Base-by-base conservation (phyloP, 1,140 invertebrate species). In the Musca vetustissima region DNA sequence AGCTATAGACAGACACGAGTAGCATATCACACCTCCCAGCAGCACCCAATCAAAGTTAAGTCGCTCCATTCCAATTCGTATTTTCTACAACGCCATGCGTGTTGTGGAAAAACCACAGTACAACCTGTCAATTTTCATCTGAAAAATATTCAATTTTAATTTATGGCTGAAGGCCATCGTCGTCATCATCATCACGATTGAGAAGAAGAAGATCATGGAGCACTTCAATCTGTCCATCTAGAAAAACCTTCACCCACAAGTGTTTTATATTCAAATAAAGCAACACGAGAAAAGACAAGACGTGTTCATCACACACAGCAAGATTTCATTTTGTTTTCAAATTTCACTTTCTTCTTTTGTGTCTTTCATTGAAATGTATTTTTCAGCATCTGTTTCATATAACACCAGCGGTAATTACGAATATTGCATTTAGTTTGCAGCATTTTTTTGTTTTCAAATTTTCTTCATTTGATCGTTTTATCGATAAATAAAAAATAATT, bases 161-260 rank as follows among this genome's bases (percentile, higher is more conserved):
- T 22, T 17, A 17, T 21, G 57, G 25, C 28, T 61, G 57, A 61
- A 61, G 57, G 57, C 57, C 57, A 61, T 36, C 28, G 4, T 43
- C 36, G 11, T 43, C 22, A 57, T n/a, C 15, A 57, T 43, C 36
- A 13, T 6, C 36, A 43, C 13, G 7, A 43, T 43, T 1, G n/a
- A n/a, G n/a, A n/a, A n/a, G n/a, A n/a, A n/a, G n/a, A n/a, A n/a
- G n/a, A 13, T 7, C 36, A 11, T 11, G 36, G 36, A 43, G 36
- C 57, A 61, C 57, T 61, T 61, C 57, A 61, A 61, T 36, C 28
- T 61, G 57, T 61, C 57, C 25, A 61, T 19, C 36, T 25, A 14
- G 21, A n/a, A 57, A 28, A 61, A 61, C 57, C 57, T 61, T 61
- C 57, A 61, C 28, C 28, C 57, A 61, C 57, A 61, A 61, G 57